phyloP scores from a whole-genome alignment of 2,113 vertebrate species.

The Athene cunicularia region DNA sequence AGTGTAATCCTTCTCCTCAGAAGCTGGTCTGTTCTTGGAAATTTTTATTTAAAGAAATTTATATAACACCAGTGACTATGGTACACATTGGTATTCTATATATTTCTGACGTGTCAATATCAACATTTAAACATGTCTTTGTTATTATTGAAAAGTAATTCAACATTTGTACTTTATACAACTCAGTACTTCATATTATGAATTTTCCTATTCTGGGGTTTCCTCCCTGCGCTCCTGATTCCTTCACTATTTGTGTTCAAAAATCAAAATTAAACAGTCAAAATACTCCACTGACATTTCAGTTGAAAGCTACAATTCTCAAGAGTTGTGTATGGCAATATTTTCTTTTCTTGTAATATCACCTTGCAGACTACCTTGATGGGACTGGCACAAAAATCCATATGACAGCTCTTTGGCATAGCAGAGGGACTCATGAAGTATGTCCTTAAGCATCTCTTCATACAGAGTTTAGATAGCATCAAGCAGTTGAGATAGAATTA shows the following conservation, averaged over 20 bases:
- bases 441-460: neutral
- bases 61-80: neutral
- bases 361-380: neutral
- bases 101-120: neutral
- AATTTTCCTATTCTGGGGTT: neutral
- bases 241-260: neutral
- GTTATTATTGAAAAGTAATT: neutral
- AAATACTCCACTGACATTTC: neutral
- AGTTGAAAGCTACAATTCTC: neutral
- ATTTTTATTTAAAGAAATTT: neutral
- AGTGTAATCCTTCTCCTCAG: neutral
- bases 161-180: neutral
- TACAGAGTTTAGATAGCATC: neutral
- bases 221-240: neutral
- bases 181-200: neutral
- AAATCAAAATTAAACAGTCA: neutral
- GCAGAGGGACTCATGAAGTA: neutral
- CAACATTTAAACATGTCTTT: neutral
- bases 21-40: neutral
- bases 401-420: neutral
- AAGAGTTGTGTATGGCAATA: neutral
- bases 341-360: neutral
- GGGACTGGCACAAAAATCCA: neutral
- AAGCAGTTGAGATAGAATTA: neutral
- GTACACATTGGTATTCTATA: neutral